Percentiles rank a stretch among this genome's conserved stretches.
Evolutionary conservation across 2,113 vertebrate species (phyloP).

Genomic region (Empidonax alnorum): DNA sequence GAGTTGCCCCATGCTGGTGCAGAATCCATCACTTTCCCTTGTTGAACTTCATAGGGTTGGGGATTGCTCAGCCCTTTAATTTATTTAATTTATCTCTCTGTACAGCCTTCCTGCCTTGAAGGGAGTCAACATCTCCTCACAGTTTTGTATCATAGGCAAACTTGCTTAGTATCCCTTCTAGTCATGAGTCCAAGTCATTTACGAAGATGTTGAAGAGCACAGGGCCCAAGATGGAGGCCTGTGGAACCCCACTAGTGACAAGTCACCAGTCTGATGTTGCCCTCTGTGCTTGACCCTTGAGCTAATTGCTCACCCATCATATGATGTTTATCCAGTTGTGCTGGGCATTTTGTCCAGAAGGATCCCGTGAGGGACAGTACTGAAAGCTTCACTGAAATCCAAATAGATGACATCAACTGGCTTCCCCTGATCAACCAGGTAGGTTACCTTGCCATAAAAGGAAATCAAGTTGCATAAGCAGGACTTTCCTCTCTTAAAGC

Average conservation of each 20-base stretch:
- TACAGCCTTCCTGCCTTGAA: neutral
- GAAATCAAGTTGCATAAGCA: neutral
- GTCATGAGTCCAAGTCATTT: neutral
- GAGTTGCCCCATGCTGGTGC: neutral
- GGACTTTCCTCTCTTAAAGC: neutral
- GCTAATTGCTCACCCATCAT: neutral
- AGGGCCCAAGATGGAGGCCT: neutral
- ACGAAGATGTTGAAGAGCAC: neutral
- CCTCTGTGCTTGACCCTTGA: neutral
- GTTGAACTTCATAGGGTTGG: neutral
- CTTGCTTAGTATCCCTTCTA: neutral
- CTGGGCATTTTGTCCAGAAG: neutral
- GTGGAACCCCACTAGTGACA: neutral
- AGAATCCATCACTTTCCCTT: neutral
- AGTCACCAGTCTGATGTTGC: neutral
- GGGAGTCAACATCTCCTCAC: neutral
- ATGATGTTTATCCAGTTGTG: neutral
- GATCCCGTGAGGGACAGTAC: neutral
- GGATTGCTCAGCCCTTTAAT: neutral
- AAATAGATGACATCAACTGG: neutral
- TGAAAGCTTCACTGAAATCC: neutral
- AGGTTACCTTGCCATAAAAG: neutral
- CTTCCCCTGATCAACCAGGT: neutral
- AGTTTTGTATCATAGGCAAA: neutral
- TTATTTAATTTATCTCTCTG: neutral